Evolutionary conservation across 1,140 invertebrate genomes (phyloP), one percentile per base, ranked within the genome.

Genomic region (Telenomus remus): DNA sequence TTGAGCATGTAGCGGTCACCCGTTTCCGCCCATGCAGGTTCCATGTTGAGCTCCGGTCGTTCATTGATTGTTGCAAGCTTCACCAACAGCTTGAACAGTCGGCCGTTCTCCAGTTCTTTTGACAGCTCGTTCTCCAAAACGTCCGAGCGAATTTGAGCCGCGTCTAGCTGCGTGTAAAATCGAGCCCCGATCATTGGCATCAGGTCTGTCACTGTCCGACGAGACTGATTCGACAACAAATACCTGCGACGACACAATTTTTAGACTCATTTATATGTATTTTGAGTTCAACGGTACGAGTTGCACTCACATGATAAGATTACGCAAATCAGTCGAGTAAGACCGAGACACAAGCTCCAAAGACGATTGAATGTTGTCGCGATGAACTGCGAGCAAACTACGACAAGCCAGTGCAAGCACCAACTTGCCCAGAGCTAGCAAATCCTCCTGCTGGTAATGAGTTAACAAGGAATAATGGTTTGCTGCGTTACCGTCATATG

Each of bases 171-270:
- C 3, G 94, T 96, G 85, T 98, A 99, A 88, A 98, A 98, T 68
- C 97, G 89, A 7, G 97, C 97, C 37, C 98, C 98, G 81, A 99
- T 98, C 96, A 99, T 99, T 8, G 97, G 97, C 98, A 99, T 99
- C 66, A 99, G 91, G 89, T 99, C 97, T 76, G 96, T 97, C 12
- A 99, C 94, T 74, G 92, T 95, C 80, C 95, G 92, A 76, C 93
- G 89, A 57, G 91, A 81, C 87, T 91, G 92, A 76, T 90, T 91
- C 10, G 94, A 91, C 74, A 96, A 89, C 79, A 97, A 89, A 87
- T 96, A 97, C 85, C 94, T 95, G 54, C 55, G 83, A 79, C 70
- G 59, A 39, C 3, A 39, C n/a, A 9, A 3, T n/a, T n/a, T n/a
- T n/a, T n/a, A n/a, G n/a, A n/a, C n/a, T n/a, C n/a, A n/a, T n/a